Evolutionary conservation across 35 echinoderm and acorn worm species (phyloP).

Genomic region (Acanthaster planci): DNA sequence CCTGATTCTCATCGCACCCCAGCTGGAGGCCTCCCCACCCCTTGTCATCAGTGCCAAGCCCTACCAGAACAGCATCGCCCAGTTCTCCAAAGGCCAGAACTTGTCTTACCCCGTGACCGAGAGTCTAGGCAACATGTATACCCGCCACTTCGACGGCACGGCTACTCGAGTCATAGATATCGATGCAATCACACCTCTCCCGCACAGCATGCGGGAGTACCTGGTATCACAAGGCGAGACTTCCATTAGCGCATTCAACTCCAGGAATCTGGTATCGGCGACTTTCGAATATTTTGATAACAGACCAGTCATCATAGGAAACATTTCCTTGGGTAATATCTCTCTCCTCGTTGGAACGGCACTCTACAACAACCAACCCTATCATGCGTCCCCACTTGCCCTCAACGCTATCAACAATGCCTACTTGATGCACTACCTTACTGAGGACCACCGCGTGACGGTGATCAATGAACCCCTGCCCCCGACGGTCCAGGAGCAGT

Average conservation of each 20-base stretch:
- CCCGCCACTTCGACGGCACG: constrained; percentile 31
- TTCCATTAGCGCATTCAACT: constrained; percentile 29
- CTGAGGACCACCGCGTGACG: constrained; percentile 47
- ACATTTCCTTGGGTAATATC: neutral
- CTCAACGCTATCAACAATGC: constrained; percentile 71
- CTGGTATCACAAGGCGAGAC: constrained; percentile 17
- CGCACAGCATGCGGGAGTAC: constrained; percentile 52
- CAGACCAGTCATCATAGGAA: neutral
- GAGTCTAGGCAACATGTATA: constrained; percentile 30
- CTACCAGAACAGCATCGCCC: constrained; percentile 42
- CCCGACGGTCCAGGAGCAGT: constrained; percentile 61
- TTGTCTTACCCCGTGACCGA: constrained; percentile 41
- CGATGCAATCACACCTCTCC: neutral
- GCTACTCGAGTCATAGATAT: constrained; percentile 40
- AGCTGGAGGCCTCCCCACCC: constrained; percentile 6
- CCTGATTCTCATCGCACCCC: constrained; percentile 41
- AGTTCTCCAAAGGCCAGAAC: constrained; percentile 40
- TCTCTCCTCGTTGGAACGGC: constrained; percentile 32
- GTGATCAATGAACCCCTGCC: constrained; percentile 80
- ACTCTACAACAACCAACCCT: constrained; percentile 86
- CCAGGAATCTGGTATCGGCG: constrained; percentile 60
- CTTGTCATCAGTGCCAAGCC: constrained; percentile 40
- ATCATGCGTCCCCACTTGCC: constrained; percentile 54
- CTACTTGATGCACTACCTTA: constrained; percentile 51
- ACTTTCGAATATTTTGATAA: constrained; percentile 48